These are phyloP conservation scores for Rhabdomys pumilio DNA, from an alignment of 2,797 vertebrate genomes.

Conservation along the genomic window DNA sequence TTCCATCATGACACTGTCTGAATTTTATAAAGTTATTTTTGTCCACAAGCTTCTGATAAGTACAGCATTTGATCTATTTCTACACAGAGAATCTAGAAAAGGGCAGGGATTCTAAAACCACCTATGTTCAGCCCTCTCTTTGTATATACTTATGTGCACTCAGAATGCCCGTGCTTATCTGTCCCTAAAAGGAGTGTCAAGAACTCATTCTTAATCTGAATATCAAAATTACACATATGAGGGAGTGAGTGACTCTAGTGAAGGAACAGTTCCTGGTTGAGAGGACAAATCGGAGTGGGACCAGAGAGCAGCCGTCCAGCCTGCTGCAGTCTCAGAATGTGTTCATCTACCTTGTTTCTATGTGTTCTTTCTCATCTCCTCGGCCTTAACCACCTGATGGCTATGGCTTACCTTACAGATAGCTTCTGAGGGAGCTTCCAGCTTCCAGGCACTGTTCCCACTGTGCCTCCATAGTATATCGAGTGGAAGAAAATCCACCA, in stretches of 20 bases:
- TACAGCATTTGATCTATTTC: neutral
- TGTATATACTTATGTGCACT: neutral
- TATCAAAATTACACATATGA: neutral
- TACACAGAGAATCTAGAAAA: neutral
- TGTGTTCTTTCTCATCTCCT: neutral
- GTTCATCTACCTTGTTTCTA: neutral
- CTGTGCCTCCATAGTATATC: neutral
- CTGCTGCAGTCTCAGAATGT: neutral
- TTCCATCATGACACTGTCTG: conserved; percentile 17
- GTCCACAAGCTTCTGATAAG: neutral
- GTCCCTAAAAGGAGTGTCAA: neutral
- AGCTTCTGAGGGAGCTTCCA: neutral
- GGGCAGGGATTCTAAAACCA: neutral
- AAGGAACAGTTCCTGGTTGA: neutral
- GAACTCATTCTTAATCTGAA: neutral
- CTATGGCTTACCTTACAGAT: neutral
- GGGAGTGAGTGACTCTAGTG: neutral
- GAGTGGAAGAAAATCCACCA: neutral
- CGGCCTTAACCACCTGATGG: neutral
- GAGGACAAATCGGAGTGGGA: neutral
- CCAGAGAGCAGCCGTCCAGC: neutral
- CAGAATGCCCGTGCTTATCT: neutral
- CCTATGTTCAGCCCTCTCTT: neutral
- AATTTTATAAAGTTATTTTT: conserved; percentile 43
- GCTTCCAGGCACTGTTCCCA: neutral